Percentiles rank a stretch among this genome's conserved stretches.
Evolutionary conservation across 2,797 vertebrate species (phyloP).

Genomic region (Scleropages formosus): DNA sequence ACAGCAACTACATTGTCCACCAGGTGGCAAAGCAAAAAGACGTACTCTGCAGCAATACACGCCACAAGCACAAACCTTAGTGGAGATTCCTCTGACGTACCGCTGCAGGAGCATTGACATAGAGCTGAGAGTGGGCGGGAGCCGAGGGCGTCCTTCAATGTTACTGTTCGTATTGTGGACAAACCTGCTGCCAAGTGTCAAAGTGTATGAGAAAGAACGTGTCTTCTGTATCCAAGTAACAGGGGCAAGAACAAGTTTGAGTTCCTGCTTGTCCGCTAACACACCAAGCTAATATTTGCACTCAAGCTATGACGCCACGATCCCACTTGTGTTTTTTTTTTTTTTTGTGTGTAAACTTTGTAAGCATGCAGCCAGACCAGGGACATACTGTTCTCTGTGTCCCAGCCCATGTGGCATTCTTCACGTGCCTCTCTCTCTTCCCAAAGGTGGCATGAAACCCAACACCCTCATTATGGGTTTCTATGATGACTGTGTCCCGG

Average conservation of each 20-base stretch:
- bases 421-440: neutral
- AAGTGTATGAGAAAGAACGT: neutral
- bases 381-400: neutral
- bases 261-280: no score
- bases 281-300: no score
- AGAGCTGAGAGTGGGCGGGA: neutral
- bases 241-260: neutral
- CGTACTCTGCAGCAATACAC: neutral
- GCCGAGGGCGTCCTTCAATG: neutral
- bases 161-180: neutral
- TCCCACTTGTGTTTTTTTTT: neutral
- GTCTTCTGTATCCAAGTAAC: neutral
- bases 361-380: neutral
- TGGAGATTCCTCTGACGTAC: no score
- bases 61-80: neutral
- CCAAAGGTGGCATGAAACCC: slow-evolving; percentile 87
- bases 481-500: slow-evolving; percentile 79
- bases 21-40: neutral
- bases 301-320: neutral
- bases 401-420: slow-evolving; percentile 16
- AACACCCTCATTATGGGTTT: slow-evolving; percentile 86
- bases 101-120: no score
- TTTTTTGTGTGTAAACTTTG: neutral
- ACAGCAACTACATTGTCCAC: neutral
- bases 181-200: neutral